phyloP scores from a whole-genome alignment of 2,888 invertebrate species.

The Nomada fabriciana region DNA sequence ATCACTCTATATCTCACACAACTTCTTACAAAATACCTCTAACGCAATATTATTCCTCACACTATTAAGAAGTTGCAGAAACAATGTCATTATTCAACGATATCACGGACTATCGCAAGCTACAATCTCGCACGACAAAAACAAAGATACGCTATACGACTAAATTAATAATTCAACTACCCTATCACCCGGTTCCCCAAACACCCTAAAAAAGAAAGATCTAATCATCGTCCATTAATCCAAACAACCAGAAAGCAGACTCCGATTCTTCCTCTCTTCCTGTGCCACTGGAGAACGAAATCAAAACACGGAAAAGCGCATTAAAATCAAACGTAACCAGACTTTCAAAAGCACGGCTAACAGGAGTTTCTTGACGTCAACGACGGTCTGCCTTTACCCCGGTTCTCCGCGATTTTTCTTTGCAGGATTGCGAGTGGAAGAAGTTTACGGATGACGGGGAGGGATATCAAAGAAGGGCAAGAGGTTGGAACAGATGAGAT shows the following conservation, averaged over 20 bases:
- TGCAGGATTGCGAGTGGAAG: constrained; percentile 25
- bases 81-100: too few relatives aligned
- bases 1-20: too few relatives aligned
- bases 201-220: too few relatives aligned
- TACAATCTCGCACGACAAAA: too few relatives aligned
- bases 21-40: too few relatives aligned
- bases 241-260: not conserved
- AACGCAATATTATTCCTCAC: too few relatives aligned
- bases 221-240: too few relatives aligned
- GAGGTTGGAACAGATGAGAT: not conserved
- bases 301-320: not conserved
- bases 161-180: too few relatives aligned
- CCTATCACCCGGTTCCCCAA: too few relatives aligned
- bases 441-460: constrained; percentile 25
- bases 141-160: too few relatives aligned
- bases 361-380: constrained; percentile 25
- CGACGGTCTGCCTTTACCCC: constrained; percentile 4
- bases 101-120: too few relatives aligned
- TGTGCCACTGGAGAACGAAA: not conserved
- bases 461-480: not conserved
- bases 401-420: constrained; percentile 26
- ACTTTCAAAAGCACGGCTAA: constrained; percentile 25
- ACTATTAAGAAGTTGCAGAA: too few relatives aligned
- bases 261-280: not conserved
- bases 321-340: not conserved